These are phyloP conservation scores for Apoda limacodes DNA, from an alignment of 2,888 invertebrate genomes.

Conservation along the genomic window DNA sequence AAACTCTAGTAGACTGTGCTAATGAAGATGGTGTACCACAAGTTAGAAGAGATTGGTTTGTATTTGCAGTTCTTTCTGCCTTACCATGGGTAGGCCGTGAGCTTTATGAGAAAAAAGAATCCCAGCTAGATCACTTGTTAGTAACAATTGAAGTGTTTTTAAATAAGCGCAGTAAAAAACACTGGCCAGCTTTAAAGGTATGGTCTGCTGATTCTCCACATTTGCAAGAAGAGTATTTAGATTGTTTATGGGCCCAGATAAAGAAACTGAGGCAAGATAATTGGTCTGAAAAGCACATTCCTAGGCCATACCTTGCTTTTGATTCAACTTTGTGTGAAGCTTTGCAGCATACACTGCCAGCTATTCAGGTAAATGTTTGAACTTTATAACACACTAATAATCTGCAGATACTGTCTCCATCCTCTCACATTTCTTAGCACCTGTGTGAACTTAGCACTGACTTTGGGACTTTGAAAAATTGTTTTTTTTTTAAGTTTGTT, in stretches of 20 bases:
- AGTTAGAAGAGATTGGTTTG: slow-evolving; percentile 84
- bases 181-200: slow-evolving; percentile 91
- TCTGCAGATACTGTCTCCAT: too few species aligned
- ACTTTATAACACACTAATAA: too few species aligned
- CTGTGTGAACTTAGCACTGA: too few species aligned
- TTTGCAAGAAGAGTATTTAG: slow-evolving; percentile 96
- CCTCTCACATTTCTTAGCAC: too few species aligned
- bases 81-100: slow-evolving; percentile 97
- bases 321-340: slow-evolving; percentile 96
- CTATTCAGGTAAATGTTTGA: slow-evolving; percentile 76
- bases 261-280: slow-evolving; percentile 90
- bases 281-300: slow-evolving; percentile 97
- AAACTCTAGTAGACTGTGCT: slow-evolving; percentile 93
- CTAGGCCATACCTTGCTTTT: slow-evolving; percentile 94
- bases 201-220: slow-evolving; percentile 96
- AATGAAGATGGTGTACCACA: slow-evolving; percentile 96
- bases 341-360: slow-evolving; percentile 93
- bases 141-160: slow-evolving; percentile 91
- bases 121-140: slow-evolving; percentile 89
- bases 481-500: too few species aligned
- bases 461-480: too few species aligned
- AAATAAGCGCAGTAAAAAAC: slow-evolving; percentile 92
- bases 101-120: slow-evolving; percentile 95
- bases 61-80: slow-evolving; percentile 90
- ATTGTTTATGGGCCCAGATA: slow-evolving; percentile 92